A percentile compares a stretch with the other conserved stretches of the same genome.
Evolutionary conservation across 2,113 vertebrate genomes (phyloP).

Genomic region (Sylvia atricapilla): DNA sequence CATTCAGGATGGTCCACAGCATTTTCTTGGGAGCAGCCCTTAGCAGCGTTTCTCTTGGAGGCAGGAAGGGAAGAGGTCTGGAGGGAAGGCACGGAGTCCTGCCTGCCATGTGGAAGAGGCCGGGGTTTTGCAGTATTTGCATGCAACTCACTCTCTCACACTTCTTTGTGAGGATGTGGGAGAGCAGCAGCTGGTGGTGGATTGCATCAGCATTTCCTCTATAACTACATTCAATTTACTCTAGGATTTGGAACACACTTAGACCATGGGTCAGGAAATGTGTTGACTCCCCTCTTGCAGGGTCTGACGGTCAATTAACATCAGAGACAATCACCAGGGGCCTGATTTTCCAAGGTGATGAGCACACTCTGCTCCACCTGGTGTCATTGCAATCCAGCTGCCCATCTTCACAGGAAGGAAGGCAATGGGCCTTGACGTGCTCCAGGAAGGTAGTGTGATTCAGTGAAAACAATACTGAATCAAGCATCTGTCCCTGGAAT

Average conservation of each 20-base stretch:
- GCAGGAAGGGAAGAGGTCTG: background rate
- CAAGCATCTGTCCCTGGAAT: background rate
- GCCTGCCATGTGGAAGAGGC: background rate
- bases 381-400: background rate
- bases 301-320: background rate
- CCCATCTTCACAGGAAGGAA: slow-evolving; percentile 53
- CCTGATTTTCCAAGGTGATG: slow-evolving; percentile 4
- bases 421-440: background rate
- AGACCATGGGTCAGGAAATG: slow-evolving; percentile 16
- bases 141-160: background rate
- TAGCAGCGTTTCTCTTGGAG: background rate
- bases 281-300: background rate
- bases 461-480: background rate
- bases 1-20: background rate
- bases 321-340: background rate
- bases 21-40: background rate
- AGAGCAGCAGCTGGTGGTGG: background rate
- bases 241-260: background rate
- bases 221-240: background rate
- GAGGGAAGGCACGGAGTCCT: background rate
- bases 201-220: slow-evolving; percentile 25
- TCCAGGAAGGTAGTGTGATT: background rate
- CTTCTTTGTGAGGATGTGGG: background rate
- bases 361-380: background rate
- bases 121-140: background rate